These are phyloP conservation scores for Anthophora plumipes DNA, from an alignment of 2,888 invertebrate genomes.

Conservation along the genomic window DNA sequence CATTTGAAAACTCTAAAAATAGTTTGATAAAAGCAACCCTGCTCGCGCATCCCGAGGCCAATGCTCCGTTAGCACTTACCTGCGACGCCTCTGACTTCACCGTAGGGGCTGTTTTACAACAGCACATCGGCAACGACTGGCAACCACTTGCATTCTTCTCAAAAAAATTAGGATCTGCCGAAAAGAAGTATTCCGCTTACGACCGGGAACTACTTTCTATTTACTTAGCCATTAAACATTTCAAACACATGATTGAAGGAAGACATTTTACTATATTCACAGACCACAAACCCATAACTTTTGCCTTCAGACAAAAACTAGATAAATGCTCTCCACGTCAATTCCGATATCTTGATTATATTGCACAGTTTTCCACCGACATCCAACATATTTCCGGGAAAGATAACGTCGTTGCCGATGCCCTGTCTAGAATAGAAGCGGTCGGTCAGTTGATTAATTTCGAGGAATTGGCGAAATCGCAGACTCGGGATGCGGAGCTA, in stretches of 20 bases:
- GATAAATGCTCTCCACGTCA: slow-evolving; percentile 67
- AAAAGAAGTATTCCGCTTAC: neutral
- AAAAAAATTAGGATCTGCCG: neutral
- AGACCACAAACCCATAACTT: too few relatives aligned
- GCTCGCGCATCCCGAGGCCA: too few relatives aligned
- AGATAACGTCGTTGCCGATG: slow-evolving; percentile 22
- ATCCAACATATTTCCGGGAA: slow-evolving; percentile 23
- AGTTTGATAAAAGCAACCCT: too few relatives aligned
- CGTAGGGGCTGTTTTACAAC: slow-evolving; percentile 50
- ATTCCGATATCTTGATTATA: slow-evolving; percentile 63
- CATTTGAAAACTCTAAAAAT: too few relatives aligned
- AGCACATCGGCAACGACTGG: slow-evolving; percentile 28
- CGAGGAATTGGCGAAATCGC: neutral
- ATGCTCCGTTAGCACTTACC: too few relatives aligned
- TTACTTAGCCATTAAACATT: slow-evolving; percentile 12
- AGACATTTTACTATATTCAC: slow-evolving; percentile 24
- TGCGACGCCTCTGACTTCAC: slow-evolving; percentile 11
- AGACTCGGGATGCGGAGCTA: neutral
- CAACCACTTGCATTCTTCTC: slow-evolving; percentile 31
- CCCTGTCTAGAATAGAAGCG: too few relatives aligned
- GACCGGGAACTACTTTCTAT: neutral
- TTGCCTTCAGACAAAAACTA: slow-evolving; percentile 50
- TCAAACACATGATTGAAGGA: slow-evolving; percentile 46
- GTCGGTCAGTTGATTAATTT: neutral
- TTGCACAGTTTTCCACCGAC: slow-evolving; percentile 43